Evolutionary conservation across 2,888 invertebrate genomes (phyloP), one percentile per base, ranked within the genome.

Genomic region (Pristionchus maxplancki): DNA sequence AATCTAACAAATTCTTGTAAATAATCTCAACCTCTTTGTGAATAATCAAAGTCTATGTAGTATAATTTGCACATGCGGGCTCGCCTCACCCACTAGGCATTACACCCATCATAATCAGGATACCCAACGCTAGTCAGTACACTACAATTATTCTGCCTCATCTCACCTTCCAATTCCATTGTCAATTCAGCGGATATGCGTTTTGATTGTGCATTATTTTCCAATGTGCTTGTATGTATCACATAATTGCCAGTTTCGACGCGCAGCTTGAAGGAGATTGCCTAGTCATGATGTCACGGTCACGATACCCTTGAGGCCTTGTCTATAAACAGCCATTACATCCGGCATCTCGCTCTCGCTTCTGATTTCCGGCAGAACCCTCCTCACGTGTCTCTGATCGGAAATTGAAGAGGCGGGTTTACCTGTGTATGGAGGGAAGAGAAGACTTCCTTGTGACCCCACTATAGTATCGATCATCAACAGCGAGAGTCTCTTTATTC

Each of bases 401-500:
- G 78, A 78, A 78, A 78, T 78, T 78, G 78, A 28, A 48, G n/a
- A 24, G 44, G 44, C 6, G 78, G 37, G 37, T 15, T 78, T 78
- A 78, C 44, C 44, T 44, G 44, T 6, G 40, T 17, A 6, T n/a
- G n/a, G 67, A 31, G 8, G 67, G 34, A 34, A 67, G 62, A 28
- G 62, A 62, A 28, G 64, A 58, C 64, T 64, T 64, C 64, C 64
- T 64, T 28, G 28, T 64, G 62, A 9, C 44, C 62, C 4, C 37
- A 71, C 13, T 28, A 48, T 28, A 78, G 44, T 78, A 78, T 78
- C 24, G 78, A 78, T 78, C n/a, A 37, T 1, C 78, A 78, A 78
- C 78, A 78, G 78, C 28, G 44, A 78, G 44, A 40, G 48, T 40
- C 78, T 78, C 78, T 78, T 78, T 78, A 78, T 78, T 78, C 78